Evolutionary conservation across 2,888 invertebrate species (phyloP), one percentile per base, ranked within the genome.

Genomic region (Tachina fera): DNA sequence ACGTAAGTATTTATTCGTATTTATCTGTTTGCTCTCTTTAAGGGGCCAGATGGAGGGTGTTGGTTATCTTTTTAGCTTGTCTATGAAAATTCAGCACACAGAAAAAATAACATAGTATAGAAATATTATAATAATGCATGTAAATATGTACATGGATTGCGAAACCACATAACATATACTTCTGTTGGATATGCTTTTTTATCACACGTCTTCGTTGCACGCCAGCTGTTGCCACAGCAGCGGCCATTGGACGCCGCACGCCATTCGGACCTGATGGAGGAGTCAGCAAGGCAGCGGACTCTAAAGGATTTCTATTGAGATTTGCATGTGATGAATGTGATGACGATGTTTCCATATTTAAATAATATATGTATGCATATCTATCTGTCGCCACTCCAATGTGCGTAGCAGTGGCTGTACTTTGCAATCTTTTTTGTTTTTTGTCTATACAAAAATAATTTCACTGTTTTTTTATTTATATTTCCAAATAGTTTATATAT

Each of bases 171-270:
- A 92, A 89, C 89, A 92, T 91, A 88, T 92, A 92, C 89, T 92
- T 92, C 88, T 92, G 92, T 89, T 92, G 92, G 81, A 92, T 91
- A 89, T 92, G 92, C 87, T 92, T 92, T 87, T 92, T 92, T 86
- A 92, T 90, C 79, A 92, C 91, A 19, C 92, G 91, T 58, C 92
- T 90, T 16, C 92, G 89, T 75, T 91, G 92, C 16, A 92, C 90
- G 9, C 92, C 91, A 74, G 92, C 90, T 60, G 92, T 91, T 56
- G 92, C 90, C 0, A 92, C 91, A 61, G 91, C 89, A n/a, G 91
- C 89, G 49, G 90, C 83, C 1, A 84, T 43, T 6, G 84, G 86
- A 22, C 85, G 76, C 9, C 76, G 41, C 13, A 68, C 49, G 43
- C 58, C 63, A 31, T 51, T 77, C 19, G 82, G 56, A 19, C 56